These are phyloP conservation scores for Xestia c-nigrum DNA, from an alignment of 2,888 invertebrate species.

Conservation along the genomic window DNA sequence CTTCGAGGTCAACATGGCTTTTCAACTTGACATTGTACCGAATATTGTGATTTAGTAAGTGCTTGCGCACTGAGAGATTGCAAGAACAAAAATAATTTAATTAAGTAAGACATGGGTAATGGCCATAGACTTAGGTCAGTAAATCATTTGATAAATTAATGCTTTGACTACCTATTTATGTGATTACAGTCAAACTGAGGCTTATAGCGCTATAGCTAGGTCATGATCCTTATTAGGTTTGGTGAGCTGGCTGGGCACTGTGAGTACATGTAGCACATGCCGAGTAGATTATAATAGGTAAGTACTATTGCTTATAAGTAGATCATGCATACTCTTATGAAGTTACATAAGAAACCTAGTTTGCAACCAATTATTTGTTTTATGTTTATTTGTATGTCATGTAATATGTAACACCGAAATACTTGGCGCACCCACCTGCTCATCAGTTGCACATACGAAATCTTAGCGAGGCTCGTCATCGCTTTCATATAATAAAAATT, in stretches of 20 bases:
- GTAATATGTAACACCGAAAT: constrained; percentile 32
- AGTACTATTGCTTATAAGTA: background rate
- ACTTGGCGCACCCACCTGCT: constrained; percentile 45
- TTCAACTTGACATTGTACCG: constrained; percentile 77
- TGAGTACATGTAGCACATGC: background rate
- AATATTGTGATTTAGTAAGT: constrained; percentile 58
- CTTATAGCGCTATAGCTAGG: background rate
- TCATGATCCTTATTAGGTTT: constrained; percentile 4
- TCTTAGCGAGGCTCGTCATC: constrained; percentile 57
- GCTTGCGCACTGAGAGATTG: constrained; percentile 29
- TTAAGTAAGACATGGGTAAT: background rate
- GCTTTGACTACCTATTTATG: background rate
- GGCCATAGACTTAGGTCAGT: constrained; percentile 6
- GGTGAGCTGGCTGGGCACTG: background rate
- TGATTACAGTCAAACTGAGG: background rate
- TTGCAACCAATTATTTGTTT: constrained; percentile 41
- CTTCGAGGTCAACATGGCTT: constrained; percentile 69
- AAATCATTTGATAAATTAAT: background rate
- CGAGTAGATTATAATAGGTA: background rate
- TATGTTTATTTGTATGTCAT: constrained; percentile 35
- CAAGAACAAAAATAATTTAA: constrained; percentile 25
- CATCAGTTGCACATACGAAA: constrained; percentile 46
- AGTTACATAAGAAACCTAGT: constrained; percentile 27
- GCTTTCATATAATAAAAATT: constrained; percentile 63
- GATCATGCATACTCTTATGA: constrained; percentile 25